phyloP scores from a whole-genome alignment of 2,888 invertebrate genomes.

The Pycnomerus fuliginosus region DNA sequence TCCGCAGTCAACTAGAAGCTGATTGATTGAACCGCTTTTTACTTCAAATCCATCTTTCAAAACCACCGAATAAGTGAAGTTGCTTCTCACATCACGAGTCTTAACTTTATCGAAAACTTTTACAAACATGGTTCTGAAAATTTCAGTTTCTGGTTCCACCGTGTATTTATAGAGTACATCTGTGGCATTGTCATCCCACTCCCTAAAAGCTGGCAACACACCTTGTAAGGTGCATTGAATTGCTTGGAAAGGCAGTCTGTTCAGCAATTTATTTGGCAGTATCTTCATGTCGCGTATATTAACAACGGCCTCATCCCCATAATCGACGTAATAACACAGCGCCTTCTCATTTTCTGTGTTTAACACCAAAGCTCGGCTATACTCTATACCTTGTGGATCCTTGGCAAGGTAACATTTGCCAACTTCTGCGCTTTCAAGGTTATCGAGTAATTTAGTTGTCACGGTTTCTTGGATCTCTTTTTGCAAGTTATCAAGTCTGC shows the following conservation, averaged over 20 bases:
- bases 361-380: conserved; percentile 55
- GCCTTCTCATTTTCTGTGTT: conserved; percentile 48
- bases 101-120: conserved; percentile 52
- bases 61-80: conserved; percentile 55
- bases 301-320: conserved; percentile 59
- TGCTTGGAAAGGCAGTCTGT: conserved; percentile 61
- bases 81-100: conserved; percentile 48
- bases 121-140: conserved; percentile 52
- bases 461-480: conserved; percentile 48
- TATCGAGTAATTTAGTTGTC: conserved; percentile 4
- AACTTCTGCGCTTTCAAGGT: conserved; percentile 31
- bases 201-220: conserved; percentile 52
- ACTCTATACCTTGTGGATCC: conserved; percentile 53
- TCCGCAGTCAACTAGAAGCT: conserved; percentile 55
- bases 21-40: conserved; percentile 54
- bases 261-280: conserved; percentile 56
- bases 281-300: conserved; percentile 50
- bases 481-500: conserved; percentile 45
- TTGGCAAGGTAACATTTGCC: conserved; percentile 57
- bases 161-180: conserved; percentile 57
- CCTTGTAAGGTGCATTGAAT: conserved; percentile 64
- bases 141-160: conserved; percentile 48
- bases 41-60: conserved; percentile 54
- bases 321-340: conserved; percentile 64
- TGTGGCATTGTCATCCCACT: conserved; percentile 58